Evolutionary conservation across 2,888 invertebrate genomes (phyloP), one percentile per base, ranked within the genome.

Genomic region (Endomychus coccineus): DNA sequence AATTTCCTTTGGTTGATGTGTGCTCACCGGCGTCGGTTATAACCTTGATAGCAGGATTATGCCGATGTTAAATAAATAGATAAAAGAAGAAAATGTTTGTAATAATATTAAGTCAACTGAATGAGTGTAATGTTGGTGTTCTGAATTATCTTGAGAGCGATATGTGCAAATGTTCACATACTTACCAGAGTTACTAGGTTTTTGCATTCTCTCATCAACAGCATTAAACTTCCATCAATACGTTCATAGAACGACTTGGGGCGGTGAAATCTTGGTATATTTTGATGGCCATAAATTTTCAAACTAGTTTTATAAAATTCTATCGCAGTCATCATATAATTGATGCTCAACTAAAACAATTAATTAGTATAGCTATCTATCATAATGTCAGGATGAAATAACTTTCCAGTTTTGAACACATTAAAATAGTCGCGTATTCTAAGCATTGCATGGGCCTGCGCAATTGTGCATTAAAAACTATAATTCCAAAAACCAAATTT

Each of bases 231-330:
- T 12, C 78, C 73, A 56, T 89, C 89, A 23, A 78, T 71, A 51
- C 88, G 70, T 39, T 78, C 79, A 34, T 74, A 64, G 64, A 87
- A 88, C 1, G 75, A 71, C 52, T 77, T 76, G 3, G 78, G 70
- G 46, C 78, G 71, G 43, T 75, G 71, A 54, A 77, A 80, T 45
- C 77, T 70, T 0, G 85, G 83, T 31, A 85, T 55, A 17, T 75
- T 71, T 53, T 77, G 71, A 45, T 84, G 78, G 0, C 80, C 84
- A 51, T 78, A 85, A 30, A 78, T 71, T 44, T 71, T 62, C 43
- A 87, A 60, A 3, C 74, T 74, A n/a, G 67, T 61, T 44, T 69
- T 68, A 59, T 83, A 83, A 36, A 74, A 62, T 46, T 81, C 81
- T 6, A 78, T 65, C 21, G 74, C 67, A 33, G 69, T 71, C 27